These are phyloP conservation scores for Drosophila parvula DNA, from an alignment of 1,140 invertebrate genomes.

Conservation along the genomic window DNA sequence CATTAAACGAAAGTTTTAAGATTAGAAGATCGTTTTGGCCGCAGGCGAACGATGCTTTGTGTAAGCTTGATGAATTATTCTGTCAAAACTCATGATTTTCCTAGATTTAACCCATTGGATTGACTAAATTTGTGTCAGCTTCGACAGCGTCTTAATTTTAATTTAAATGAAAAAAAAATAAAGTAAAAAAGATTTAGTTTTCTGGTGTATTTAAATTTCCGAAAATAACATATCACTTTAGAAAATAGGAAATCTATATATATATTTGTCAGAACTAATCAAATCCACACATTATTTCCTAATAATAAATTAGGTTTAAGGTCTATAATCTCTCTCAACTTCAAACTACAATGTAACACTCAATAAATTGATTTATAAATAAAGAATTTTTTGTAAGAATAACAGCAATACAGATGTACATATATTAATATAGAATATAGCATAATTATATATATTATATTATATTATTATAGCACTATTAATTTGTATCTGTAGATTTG, in stretches of 20 bases:
- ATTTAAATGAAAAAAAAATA: neutral
- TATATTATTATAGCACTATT: no score
- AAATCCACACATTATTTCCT: neutral
- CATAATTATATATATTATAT: no score
- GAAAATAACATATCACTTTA: neutral
- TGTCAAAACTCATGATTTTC: constrained; percentile 19
- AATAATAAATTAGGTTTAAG: neutral
- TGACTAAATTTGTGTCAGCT: constrained; percentile 11
- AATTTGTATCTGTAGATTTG: no score
- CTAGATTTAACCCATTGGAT: neutral
- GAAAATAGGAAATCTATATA: neutral
- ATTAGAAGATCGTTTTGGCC: constrained; percentile 38
- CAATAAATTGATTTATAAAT: no score
- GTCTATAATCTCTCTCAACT: neutral
- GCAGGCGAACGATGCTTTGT: constrained; percentile 1
- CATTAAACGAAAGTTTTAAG: constrained; percentile 47
- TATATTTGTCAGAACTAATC: neutral
- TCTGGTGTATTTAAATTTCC: neutral
- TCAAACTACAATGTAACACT: no score
- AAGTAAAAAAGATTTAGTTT: neutral
- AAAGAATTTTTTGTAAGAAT: no score
- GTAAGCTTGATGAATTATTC: constrained; percentile 35
- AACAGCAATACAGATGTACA: no score
- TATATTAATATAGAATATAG: no score
- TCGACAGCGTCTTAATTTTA: neutral